phyloP scores from a whole-genome alignment of 2,113 vertebrate species.

The Corythoichthys haematopterus region DNA sequence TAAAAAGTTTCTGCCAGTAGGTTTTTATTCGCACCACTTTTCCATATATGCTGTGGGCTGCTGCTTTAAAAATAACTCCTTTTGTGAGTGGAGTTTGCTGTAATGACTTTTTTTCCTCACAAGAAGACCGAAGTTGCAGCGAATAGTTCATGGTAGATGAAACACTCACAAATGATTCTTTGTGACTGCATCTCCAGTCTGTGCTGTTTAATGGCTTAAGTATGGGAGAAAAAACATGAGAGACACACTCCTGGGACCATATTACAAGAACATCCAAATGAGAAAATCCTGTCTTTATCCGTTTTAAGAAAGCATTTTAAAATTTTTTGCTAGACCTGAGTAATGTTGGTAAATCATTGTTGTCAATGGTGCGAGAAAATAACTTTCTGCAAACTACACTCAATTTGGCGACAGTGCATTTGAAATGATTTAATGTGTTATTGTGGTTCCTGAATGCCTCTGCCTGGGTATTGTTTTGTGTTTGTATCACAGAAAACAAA shows the following conservation, averaged over 20 bases:
- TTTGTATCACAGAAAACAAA: too few relatives aligned
- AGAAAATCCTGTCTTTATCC: constrained; percentile 54
- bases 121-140: constrained; percentile 11
- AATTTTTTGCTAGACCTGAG: constrained; percentile 13
- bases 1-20: neutral
- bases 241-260: constrained; percentile 46
- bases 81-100: constrained; percentile 12
- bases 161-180: constrained; percentile 38
- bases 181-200: constrained; percentile 35
- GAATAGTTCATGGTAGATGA: constrained; percentile 33
- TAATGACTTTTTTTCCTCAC: constrained; percentile 18
- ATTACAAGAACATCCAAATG: constrained; percentile 44
- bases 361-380: constrained; percentile 9
- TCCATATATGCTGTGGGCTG: neutral
- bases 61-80: constrained; percentile 18
- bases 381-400: constrained; percentile 17
- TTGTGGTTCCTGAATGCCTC: constrained; percentile 11
- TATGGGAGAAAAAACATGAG: constrained; percentile 35
- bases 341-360: constrained; percentile 17
- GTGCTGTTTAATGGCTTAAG: constrained; percentile 50
- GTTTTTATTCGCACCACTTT: constrained; percentile 1
- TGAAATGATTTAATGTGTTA: constrained; percentile 20
- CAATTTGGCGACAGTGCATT: constrained; percentile 13
- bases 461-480: neutral
- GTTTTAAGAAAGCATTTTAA: constrained; percentile 52